phyloP scores from a whole-genome alignment of 2,113 vertebrate genomes.

The Oncorhynchus masou region DNA sequence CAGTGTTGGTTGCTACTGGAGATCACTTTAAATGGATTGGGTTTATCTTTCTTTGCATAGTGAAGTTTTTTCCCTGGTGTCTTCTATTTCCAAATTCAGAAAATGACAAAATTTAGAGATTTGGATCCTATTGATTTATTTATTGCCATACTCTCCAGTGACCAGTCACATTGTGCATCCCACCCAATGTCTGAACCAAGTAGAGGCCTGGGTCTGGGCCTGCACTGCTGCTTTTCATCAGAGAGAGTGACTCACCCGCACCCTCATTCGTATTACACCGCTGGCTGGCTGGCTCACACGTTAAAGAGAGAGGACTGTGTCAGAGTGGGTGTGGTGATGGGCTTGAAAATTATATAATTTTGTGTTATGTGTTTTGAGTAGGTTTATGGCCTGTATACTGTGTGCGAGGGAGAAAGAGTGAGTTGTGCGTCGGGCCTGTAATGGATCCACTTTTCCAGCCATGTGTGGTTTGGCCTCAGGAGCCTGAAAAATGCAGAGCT shows the following conservation, averaged over 20 bases:
- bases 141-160: slow-evolving; percentile 9
- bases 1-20: slow-evolving; percentile 5
- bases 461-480: not conserved
- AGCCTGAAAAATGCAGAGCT: not conserved
- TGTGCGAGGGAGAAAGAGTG: not conserved
- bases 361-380: too few relatives aligned
- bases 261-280: slow-evolving; percentile 4
- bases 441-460: not conserved
- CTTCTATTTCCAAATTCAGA: slow-evolving; percentile 4
- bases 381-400: too few relatives aligned
- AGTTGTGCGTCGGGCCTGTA: not conserved
- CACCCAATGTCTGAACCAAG: slow-evolving; percentile 7
- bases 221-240: slow-evolving; percentile 28
- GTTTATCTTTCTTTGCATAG: not conserved
- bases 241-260: slow-evolving; percentile 46
- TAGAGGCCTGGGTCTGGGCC: not conserved
- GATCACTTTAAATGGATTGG: slow-evolving; percentile 4
- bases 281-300: slow-evolving; percentile 11
- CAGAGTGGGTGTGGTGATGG: not conserved
- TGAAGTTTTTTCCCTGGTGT: not conserved
- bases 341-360: not conserved
- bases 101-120: not conserved
- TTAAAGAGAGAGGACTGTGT: not conserved
- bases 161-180: not conserved
- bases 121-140: not conserved